Conservation (phyloP, 2,888 invertebrate genomes). For the Fissipunctia ypsillon region DNA sequence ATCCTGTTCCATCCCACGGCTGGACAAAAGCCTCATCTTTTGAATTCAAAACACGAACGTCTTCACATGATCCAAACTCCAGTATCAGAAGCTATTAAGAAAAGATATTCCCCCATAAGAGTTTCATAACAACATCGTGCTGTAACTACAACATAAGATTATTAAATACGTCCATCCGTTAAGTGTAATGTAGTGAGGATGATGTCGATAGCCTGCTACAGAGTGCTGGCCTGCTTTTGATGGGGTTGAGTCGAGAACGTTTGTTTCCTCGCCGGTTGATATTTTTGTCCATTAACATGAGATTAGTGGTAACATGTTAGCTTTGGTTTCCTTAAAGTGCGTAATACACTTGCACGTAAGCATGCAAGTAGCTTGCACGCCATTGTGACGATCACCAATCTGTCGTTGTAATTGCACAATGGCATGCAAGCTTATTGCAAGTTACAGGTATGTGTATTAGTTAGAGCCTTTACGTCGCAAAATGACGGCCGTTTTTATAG, state of each 20-base stretch:
- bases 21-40: neutral
- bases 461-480: neutral
- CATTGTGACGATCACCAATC: neutral
- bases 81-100: slow-evolving; percentile 3
- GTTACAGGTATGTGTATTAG: neutral
- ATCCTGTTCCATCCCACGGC: neutral
- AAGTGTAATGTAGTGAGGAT: slow-evolving; percentile 65
- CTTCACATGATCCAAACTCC: neutral
- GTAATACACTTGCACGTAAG: neutral
- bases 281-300: neutral
- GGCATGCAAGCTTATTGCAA: neutral
- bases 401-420: neutral
- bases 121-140: slow-evolving; percentile 22
- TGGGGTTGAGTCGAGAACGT: slow-evolving; percentile 29
- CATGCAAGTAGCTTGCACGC: neutral
- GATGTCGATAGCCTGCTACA: slow-evolving; percentile 43
- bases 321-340: neutral
- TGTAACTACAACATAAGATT: slow-evolving; percentile 41
- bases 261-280: neutral
- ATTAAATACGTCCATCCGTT: slow-evolving; percentile 50
- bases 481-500: neutral
- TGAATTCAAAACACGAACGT: neutral
- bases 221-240: slow-evolving; percentile 42
- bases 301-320: neutral
- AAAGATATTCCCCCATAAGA: slow-evolving; percentile 3